Base-by-base conservation (phyloP, 1,140 invertebrate species). In the Babylonia areolata region DNA sequence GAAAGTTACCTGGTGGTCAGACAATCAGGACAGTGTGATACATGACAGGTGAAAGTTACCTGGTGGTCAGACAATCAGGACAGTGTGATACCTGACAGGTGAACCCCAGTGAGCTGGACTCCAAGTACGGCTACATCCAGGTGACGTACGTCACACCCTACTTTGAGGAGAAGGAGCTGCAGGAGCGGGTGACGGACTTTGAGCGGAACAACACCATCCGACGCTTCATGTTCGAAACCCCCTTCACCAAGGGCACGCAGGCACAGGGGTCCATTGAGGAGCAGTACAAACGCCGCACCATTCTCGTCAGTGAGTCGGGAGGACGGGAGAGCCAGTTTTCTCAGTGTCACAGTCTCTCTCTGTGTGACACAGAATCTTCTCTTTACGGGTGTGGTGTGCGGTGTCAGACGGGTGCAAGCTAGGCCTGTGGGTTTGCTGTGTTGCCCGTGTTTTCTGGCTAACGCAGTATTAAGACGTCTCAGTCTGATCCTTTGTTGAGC, bases 161-260 rank as follows among this genome's bases (percentile, higher is more conserved):
- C 94, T 97, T 97, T 91, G 96, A 96, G 84, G 96, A 97, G 89
- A 94, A 94, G 35, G 96, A 97, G 89, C 92, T 96, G 15, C 86
- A 89, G 23, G 95, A 92, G 51, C 84, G 93, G 39, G 79, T 92
- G 75, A 97, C 97, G 46, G 97, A 97, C 86, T 98, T 97, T 94
- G 97, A 98, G 91, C 96, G 97, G 69, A 97, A 97, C 93, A 97
- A 98, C 92, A 97, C 98, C 93, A 96, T 98, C 33, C 95, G 95
- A 80, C 96, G 96, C 77, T 99, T 99, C 91, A 97, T 98, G 96
- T 98, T 97, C 94, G 97, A 99, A 94, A 98, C 97, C 23, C 98
- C 98, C 1, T 99, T 98, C 93, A 98, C 97, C 1, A 96, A 97
- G 91, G 96, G 97, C 85, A 97, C 97, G 2, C 93, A 94, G 90